phyloP scores from a whole-genome alignment of 2,888 invertebrate species.

The Vandiemenella viatica region DNA sequence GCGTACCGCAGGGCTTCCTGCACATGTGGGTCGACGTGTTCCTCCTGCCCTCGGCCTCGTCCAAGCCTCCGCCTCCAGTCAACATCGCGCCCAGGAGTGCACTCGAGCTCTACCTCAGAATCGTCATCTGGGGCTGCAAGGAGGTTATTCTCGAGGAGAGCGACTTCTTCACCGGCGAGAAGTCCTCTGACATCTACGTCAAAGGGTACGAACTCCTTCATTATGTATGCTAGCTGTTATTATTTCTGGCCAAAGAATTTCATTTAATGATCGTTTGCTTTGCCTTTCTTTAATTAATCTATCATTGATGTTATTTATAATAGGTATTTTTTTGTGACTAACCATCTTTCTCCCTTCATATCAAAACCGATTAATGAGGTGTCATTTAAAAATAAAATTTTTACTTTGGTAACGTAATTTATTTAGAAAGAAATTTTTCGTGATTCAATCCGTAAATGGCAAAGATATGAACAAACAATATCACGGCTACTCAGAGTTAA shows the following conservation, averaged over 20 bases:
- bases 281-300: too few relatives aligned
- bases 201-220: slow-evolving; percentile 41
- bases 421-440: too few relatives aligned
- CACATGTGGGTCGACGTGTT: slow-evolving; percentile 83
- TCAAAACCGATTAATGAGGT: too few relatives aligned
- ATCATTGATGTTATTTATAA: neutral
- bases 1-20: slow-evolving; percentile 68
- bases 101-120: slow-evolving; percentile 48
- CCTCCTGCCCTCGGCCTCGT: slow-evolving; percentile 13
- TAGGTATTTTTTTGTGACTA: neutral
- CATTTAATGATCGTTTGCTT: too few relatives aligned
- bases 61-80: slow-evolving; percentile 46
- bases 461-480: too few relatives aligned
- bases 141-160: slow-evolving; percentile 51
- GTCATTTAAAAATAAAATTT: too few relatives aligned
- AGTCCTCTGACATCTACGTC: slow-evolving; percentile 61
- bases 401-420: too few relatives aligned
- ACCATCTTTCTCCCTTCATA: neutral
- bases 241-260: neutral
- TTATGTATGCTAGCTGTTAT: neutral
- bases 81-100: slow-evolving; percentile 62
- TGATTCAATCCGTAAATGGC: too few relatives aligned
- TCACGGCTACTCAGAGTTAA: too few relatives aligned
- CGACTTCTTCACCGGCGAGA: slow-evolving; percentile 52
- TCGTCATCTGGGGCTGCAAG: slow-evolving; percentile 47